A percentile compares a stretch with the other conserved stretches of the same genome.
Conservation (phyloP, 2,797 vertebrate species). For the Sebastes baramenuke region DNA sequence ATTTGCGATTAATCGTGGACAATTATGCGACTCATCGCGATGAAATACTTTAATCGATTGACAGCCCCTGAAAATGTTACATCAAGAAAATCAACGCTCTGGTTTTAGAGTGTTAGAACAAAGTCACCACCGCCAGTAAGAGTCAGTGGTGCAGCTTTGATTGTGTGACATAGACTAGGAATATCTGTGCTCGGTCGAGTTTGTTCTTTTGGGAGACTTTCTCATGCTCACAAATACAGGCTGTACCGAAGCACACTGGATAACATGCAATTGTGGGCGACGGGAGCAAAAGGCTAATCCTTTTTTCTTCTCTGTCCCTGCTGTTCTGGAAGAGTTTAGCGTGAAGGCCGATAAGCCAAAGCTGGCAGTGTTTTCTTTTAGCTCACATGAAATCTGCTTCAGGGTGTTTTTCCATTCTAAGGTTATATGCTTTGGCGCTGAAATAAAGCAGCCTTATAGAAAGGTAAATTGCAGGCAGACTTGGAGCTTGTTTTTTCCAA, state of each 20-base stretch:
- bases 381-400: constrained; percentile 19
- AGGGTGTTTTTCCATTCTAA: constrained; percentile 16
- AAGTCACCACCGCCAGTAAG: too few relatives aligned
- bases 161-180: too few relatives aligned
- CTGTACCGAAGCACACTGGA: not conserved
- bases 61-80: too few relatives aligned
- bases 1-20: too few relatives aligned
- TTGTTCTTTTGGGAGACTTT: not conserved
- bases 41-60: too few relatives aligned
- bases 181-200: not conserved
- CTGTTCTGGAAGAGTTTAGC: constrained; percentile 15
- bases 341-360: constrained; percentile 4
- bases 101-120: too few relatives aligned
- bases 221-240: not conserved
- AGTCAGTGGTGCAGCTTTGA: too few relatives aligned
- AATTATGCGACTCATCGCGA: too few relatives aligned
- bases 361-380: constrained; percentile 9
- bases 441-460: constrained; percentile 9
- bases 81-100: too few relatives aligned
- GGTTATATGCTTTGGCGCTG: not conserved
- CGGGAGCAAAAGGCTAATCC: constrained; percentile 27
- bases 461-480: constrained; percentile 6
- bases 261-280: not conserved
- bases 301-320: not conserved
- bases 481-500: constrained; percentile 18